phyloP scores from a whole-genome alignment of 2,113 vertebrate genomes.

The Emydura subglobosa region DNA sequence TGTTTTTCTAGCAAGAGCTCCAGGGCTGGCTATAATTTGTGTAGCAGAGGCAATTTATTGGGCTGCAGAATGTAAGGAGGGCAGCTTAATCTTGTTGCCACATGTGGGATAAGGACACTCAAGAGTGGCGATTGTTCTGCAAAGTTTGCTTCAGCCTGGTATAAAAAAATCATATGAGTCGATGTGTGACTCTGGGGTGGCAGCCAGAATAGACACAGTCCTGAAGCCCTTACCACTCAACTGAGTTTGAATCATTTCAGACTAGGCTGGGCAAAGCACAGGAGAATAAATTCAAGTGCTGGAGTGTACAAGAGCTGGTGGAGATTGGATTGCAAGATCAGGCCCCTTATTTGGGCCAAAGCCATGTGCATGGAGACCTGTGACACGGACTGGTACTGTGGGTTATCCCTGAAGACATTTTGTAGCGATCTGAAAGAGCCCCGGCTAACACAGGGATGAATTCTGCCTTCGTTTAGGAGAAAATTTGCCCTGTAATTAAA shows the following conservation, averaged over 20 bases:
- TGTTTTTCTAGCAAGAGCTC: neutral
- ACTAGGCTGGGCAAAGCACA: neutral
- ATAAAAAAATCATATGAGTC: neutral
- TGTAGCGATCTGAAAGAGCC: neutral
- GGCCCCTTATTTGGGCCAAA: neutral
- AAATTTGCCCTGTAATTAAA: neutral
- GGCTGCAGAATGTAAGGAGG: neutral
- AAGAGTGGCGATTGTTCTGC: neutral
- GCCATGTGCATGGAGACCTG: neutral
- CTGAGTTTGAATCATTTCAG: neutral
- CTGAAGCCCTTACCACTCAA: neutral
- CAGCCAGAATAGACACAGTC: neutral
- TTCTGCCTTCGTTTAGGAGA: neutral
- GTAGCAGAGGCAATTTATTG: neutral
- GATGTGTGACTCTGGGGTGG: neutral
- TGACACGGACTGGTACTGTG: neutral
- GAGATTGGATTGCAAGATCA: neutral
- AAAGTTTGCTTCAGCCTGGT: neutral
- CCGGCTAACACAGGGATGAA: neutral
- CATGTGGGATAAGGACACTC: neutral
- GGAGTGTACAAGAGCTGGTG: neutral
- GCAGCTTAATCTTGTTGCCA: neutral
- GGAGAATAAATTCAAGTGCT: neutral
- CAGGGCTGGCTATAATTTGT: neutral
- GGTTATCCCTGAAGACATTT: neutral